Percentiles rank a stretch among this genome's conserved stretches.
These are phyloP conservation scores for Pollenia griseotomentosa DNA, from an alignment of 2,888 invertebrate species.

Conservation along the genomic window DNA sequence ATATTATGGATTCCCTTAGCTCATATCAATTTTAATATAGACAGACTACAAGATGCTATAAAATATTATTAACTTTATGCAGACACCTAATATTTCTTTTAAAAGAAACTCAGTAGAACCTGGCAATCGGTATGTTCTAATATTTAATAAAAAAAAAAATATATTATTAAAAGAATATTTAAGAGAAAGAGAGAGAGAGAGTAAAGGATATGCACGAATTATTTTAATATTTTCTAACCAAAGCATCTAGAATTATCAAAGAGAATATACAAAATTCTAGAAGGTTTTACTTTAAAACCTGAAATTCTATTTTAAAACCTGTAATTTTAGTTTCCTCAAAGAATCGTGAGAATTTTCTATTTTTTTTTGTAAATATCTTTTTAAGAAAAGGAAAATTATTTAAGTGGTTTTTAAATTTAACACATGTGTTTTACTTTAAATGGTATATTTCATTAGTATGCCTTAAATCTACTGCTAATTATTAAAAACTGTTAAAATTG, in stretches of 20 bases:
- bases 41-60: constrained; percentile 63
- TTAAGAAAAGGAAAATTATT: background rate
- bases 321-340: constrained; percentile 7
- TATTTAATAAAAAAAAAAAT: constrained; percentile 43
- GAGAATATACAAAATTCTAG: constrained; percentile 18
- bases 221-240: background rate
- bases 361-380: background rate
- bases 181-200: background rate
- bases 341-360: constrained; percentile 38
- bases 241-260: constrained; percentile 37
- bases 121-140: constrained; percentile 38
- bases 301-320: constrained; percentile 13
- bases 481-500: constrained; percentile 45
- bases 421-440: constrained; percentile 24
- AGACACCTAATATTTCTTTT: constrained; percentile 12
- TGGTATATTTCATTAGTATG: constrained; percentile 12
- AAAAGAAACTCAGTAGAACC: background rate
- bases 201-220: constrained; percentile 67
- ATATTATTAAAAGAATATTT: background rate
- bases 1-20: constrained; percentile 65
- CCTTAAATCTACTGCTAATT: constrained; percentile 57
- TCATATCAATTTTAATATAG: constrained; percentile 68
- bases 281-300: background rate
- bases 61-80: constrained; percentile 53
- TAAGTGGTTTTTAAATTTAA: constrained; percentile 32